A percentile compares a stretch with the other conserved stretches of the same genome.
These are phyloP conservation scores for Strigamia transsilvanica DNA, from an alignment of 2,888 invertebrate species.

Conservation along the genomic window DNA sequence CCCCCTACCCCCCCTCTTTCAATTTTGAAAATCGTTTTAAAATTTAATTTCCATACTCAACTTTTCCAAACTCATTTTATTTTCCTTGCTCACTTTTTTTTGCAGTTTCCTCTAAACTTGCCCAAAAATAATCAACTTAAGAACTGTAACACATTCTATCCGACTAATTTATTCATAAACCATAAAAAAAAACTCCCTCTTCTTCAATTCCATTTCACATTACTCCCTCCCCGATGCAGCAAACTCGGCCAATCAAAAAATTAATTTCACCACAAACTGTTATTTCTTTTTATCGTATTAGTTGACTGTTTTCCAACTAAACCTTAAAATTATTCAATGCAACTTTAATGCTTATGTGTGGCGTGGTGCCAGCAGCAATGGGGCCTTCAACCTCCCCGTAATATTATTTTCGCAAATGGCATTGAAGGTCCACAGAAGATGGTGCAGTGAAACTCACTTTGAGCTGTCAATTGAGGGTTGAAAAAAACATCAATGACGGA, in stretches of 20 bases:
- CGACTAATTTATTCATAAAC: conserved; percentile 38
- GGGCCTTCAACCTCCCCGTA: conserved; percentile 30
- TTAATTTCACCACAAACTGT: conserved; percentile 30
- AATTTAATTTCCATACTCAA: conserved; percentile 17
- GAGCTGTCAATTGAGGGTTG: conserved; percentile 38
- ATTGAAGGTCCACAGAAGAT: conserved; percentile 35
- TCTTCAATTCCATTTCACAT: background rate
- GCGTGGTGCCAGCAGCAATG: conserved; percentile 42
- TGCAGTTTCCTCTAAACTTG: background rate
- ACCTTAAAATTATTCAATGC: conserved; percentile 44
- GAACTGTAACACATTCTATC: conserved; percentile 13
- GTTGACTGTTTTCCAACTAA: conserved; percentile 33
- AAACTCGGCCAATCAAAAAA: conserved; percentile 27
- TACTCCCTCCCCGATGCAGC: background rate
- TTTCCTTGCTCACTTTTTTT: background rate
- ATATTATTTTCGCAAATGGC: conserved; percentile 29
- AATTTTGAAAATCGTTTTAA: conserved; percentile 18
- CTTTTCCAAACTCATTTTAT: background rate
- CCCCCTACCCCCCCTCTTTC: background rate
- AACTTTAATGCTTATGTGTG: conserved; percentile 46
- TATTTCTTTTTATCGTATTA: conserved; percentile 37
- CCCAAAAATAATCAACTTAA: conserved; percentile 39
- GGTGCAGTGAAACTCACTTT: conserved; percentile 49
- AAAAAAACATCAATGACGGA: background rate
- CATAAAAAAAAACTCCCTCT: conserved; percentile 22